phyloP scores from a whole-genome alignment of 2,888 invertebrate genomes.

The Pollenia labialis region DNA sequence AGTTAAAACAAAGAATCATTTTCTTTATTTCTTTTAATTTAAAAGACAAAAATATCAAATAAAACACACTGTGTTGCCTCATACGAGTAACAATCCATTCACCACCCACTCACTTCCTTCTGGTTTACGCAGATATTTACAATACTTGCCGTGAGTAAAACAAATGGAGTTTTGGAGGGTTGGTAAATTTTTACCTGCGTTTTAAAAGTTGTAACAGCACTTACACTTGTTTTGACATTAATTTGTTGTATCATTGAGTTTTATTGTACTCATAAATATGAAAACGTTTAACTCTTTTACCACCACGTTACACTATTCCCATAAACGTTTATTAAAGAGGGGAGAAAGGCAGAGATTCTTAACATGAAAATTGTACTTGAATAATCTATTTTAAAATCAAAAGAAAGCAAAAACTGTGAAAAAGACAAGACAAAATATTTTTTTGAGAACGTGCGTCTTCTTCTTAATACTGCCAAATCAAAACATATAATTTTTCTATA shows the following conservation, averaged over 20 bases:
- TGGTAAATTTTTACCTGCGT: constrained; percentile 38
- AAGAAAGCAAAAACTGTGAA: no score
- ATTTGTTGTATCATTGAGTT: constrained; percentile 83
- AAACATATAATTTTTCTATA: no score
- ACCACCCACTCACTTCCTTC: not conserved
- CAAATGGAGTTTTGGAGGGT: not conserved
- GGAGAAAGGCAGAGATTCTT: constrained; percentile 11
- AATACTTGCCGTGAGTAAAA: not conserved
- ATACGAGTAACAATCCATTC: not conserved
- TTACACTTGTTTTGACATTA: constrained; percentile 76
- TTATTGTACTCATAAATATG: constrained; percentile 83
- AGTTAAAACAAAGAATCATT: constrained; percentile 29
- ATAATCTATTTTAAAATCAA: no score
- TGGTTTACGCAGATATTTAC: no score
- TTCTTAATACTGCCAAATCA: no score
- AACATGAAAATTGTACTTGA: not conserved
- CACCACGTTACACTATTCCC: constrained; percentile 55
- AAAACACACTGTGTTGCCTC: not conserved
- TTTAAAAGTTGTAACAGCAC: constrained; percentile 54
- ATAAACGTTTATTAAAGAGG: not conserved
- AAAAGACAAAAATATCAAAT: not conserved
- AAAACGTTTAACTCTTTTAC: constrained; percentile 82
- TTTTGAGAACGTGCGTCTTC: no score
- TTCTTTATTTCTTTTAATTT: constrained; percentile 60
- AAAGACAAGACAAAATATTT: not conserved